Conservation (phyloP, 2,888 invertebrate species). For the Argynnis bischoffii region DNA sequence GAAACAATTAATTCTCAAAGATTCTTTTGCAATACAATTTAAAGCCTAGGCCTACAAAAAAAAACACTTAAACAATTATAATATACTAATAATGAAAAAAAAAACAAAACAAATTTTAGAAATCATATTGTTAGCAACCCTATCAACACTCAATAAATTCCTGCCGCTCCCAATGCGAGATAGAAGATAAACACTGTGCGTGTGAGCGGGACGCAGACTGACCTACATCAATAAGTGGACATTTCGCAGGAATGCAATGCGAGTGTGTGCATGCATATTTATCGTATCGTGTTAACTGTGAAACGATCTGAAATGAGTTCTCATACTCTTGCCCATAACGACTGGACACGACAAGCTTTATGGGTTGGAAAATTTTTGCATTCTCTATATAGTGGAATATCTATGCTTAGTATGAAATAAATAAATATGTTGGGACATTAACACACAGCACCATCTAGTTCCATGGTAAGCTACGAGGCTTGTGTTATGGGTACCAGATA, state of each 20-base stretch:
- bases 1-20: no score
- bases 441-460: no score
- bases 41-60: not conserved
- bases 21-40: no score
- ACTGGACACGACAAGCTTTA: no score
- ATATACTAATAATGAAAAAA: not conserved
- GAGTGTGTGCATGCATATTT: constrained; percentile 39
- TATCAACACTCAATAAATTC: constrained; percentile 56
- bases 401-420: no score
- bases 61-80: not conserved
- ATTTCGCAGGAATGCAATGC: constrained; percentile 60
- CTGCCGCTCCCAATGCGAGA: constrained; percentile 46
- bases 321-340: no score
- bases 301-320: constrained; percentile 11
- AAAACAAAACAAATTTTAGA: not conserved
- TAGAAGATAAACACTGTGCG: constrained; percentile 35
- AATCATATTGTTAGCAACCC: not conserved
- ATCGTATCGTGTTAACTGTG: constrained; percentile 24
- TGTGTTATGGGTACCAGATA: no score
- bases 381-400: no score
- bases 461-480: no score
- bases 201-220: constrained; percentile 53
- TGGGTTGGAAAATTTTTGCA: no score
- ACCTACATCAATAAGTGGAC: constrained; percentile 77
- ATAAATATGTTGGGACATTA: no score